Evolutionary conservation across 2,888 invertebrate genomes (phyloP).

Genomic region (Clitarchus hookeri): DNA sequence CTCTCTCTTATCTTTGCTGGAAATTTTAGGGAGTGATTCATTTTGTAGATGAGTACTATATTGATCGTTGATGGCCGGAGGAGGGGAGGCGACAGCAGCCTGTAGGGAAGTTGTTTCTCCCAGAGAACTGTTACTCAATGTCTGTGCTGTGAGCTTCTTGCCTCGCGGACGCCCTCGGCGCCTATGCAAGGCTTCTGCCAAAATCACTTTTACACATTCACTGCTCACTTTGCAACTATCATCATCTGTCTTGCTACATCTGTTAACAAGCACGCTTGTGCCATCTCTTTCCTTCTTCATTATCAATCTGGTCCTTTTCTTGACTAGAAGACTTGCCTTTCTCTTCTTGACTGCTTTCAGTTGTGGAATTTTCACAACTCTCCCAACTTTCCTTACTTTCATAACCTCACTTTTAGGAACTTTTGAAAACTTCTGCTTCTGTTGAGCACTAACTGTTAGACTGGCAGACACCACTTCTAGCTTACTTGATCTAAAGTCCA

Average conservation of each 20-base stretch:
- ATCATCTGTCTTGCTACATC: not conserved
- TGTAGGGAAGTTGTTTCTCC: not conserved
- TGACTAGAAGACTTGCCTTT: not conserved
- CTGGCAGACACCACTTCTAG: not conserved
- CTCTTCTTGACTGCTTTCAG: not conserved
- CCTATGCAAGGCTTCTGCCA: not conserved
- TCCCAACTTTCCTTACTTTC: not conserved
- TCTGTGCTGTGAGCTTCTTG: not conserved
- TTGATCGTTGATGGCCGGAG: not conserved
- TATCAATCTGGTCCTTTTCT: not conserved
- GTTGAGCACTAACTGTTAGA: not conserved
- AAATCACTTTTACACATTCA: not conserved
- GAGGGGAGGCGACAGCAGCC: not conserved
- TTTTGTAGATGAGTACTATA: not conserved
- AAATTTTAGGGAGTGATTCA: not conserved
- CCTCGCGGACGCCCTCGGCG: not conserved
- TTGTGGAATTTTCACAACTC: not conserved
- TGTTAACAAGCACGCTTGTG: not conserved
- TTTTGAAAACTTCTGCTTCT: not conserved
- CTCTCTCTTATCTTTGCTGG: not conserved
- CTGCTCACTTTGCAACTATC: not conserved
- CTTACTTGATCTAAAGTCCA: not conserved
- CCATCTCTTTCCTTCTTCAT: not conserved
- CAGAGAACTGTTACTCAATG: not conserved
- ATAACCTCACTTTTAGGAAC: not conserved